Conservation (phyloP, 2,888 invertebrate genomes). For the Trachelus troglodyta region DNA sequence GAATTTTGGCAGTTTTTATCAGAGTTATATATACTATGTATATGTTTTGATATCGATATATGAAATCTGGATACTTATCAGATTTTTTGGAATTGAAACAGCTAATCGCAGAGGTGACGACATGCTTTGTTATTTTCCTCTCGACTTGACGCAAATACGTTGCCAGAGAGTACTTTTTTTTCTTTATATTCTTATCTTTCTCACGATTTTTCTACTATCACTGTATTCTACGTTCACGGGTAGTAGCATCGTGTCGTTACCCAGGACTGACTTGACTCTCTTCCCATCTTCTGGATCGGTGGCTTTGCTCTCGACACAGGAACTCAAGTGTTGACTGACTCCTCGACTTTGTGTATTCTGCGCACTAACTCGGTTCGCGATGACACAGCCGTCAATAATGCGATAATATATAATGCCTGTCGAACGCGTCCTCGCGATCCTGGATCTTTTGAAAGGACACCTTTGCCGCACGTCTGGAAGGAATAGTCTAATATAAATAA, state of each 20-base stretch:
- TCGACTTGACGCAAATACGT: background rate
- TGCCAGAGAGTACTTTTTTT: background rate
- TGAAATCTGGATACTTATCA: background rate
- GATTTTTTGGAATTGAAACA: background rate
- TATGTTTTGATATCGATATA: background rate
- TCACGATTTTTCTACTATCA: background rate
- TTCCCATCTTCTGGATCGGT: background rate
- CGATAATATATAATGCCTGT: conserved; percentile 52
- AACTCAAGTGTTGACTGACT: conserved; percentile 44
- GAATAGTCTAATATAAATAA: conserved; percentile 23
- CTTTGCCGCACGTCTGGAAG: background rate
- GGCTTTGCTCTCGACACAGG: conserved; percentile 6
- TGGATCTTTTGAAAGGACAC: background rate
- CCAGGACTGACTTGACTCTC: conserved; percentile 36
- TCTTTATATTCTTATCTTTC: background rate
- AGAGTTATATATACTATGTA: background rate
- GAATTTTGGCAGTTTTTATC: background rate
- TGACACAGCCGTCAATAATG: conserved; percentile 32
- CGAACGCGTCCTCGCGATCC: conserved; percentile 2
- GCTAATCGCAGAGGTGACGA: background rate
- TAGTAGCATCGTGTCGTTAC: background rate
- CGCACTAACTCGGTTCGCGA: conserved; percentile 29
- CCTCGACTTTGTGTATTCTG: conserved; percentile 47
- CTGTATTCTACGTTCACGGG: background rate
- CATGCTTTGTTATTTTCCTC: background rate